A percentile compares a stretch with the other conserved stretches of the same genome.
phyloP scores from a whole-genome alignment of 2,113 vertebrate genomes.

The Etheostoma cragini region DNA sequence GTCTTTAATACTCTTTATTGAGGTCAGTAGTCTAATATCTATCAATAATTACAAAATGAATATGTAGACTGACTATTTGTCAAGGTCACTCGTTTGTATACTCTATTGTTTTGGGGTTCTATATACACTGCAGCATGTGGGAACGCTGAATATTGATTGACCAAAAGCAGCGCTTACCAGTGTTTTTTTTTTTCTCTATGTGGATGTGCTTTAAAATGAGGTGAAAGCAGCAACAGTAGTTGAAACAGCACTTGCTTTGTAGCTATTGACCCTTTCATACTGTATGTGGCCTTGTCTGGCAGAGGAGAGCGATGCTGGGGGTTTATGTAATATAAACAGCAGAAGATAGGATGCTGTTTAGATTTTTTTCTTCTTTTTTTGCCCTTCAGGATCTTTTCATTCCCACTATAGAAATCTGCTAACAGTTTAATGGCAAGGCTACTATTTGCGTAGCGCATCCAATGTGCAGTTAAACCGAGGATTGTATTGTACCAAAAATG shows the following conservation, averaged over 20 bases:
- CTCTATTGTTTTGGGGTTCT: not conserved
- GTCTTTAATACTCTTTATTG: slow-evolving; percentile 7
- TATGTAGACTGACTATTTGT: slow-evolving; percentile 11
- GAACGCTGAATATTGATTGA: slow-evolving; percentile 54
- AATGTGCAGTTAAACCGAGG: no score
- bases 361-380: not conserved
- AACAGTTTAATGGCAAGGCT: not conserved
- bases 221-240: slow-evolving; percentile 46
- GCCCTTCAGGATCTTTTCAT: slow-evolving; percentile 3
- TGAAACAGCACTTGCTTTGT: slow-evolving; percentile 48
- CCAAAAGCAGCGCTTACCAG: slow-evolving; percentile 23
- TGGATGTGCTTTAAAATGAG: slow-evolving; percentile 51
- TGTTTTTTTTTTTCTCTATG: slow-evolving; percentile 11
- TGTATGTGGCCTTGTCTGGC: slow-evolving; percentile 35
- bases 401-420: not conserved
- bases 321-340: slow-evolving; percentile 52
- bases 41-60: not conserved
- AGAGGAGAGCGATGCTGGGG: slow-evolving; percentile 32
- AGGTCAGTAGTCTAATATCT: not conserved
- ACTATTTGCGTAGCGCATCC: not conserved
- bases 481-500: slow-evolving; percentile 1
- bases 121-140: slow-evolving; percentile 20
- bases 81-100: not conserved
- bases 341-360: slow-evolving; percentile 4
- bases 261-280: slow-evolving; percentile 43